These are phyloP conservation scores for Vulpes vulpes DNA, from an alignment of 2,113 vertebrate genomes.

Conservation along the genomic window DNA sequence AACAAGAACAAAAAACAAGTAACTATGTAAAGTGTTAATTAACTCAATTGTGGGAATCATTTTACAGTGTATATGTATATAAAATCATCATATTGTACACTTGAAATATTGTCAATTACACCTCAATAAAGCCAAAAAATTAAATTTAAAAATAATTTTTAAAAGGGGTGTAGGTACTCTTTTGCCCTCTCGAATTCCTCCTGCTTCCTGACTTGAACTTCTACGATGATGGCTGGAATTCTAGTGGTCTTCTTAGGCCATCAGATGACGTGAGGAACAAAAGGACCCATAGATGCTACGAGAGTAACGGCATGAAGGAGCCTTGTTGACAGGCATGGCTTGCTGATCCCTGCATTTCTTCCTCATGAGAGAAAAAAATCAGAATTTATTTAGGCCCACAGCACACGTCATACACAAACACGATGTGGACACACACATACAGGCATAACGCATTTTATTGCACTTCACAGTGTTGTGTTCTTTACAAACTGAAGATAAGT, in stretches of 20 bases:
- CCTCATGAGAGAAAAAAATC: background rate
- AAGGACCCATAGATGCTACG: background rate
- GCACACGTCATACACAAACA: too few species aligned
- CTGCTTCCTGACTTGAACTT: background rate
- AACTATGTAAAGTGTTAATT: background rate
- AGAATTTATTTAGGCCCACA: background rate
- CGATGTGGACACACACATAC: rapidly evolving
- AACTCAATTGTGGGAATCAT: background rate
- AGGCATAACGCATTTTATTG: background rate
- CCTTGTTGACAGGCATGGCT: background rate
- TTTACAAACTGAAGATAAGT: too few species aligned
- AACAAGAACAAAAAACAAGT: background rate
- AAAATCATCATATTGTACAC: background rate
- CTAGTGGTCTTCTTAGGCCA: background rate
- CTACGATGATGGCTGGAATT: background rate
- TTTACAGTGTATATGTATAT: background rate
- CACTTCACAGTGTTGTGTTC: background rate
- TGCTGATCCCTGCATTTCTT: background rate
- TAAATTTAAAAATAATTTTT: background rate
- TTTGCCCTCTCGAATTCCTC: background rate
- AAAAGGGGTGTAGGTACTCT: background rate
- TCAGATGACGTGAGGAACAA: background rate
- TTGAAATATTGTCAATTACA: background rate
- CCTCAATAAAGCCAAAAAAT: background rate
- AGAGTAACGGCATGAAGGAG: background rate